Evolutionary conservation across 2,113 vertebrate genomes (phyloP), one percentile per base, ranked within the genome.

Genomic region (Furnarius figulus): DNA sequence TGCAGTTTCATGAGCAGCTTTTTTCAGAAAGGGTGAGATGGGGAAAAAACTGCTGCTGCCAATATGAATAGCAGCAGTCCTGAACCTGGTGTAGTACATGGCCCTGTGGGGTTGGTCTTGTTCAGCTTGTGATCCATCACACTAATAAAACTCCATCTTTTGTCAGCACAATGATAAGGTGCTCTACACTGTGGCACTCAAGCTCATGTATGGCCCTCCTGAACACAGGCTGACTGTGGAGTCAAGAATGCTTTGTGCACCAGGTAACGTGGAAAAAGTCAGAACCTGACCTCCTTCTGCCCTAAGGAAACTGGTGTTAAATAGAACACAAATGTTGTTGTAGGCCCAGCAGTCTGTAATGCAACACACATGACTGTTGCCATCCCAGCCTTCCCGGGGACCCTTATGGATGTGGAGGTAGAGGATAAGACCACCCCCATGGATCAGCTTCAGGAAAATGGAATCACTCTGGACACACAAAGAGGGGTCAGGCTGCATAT

Each of bases 381-480:
- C 62, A 91, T 98, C 93, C 98, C 98, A 78, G 91, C 87, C 28
- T 98, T 98, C 77, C 97, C 96, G 55, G 98, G 97, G 27, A 87
- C 65, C 23, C 85, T 98, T 14, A 13, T 25, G 12, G 78, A 91
- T 30, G 52, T 98, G 37, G 77, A 8, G 56, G 16, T 97, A 27
- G 92, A 94, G 23, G 58, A 97, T 6, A 85, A 62, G 27, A 72
- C 31, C 13, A 73, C 98, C 8, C 87, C 89, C 0, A 22, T 93
- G 89, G 95, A 89, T 46, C 72, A 95, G 46, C 81, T 98, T 39
- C 78, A 82, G 40, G 50, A 91, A 66, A 85, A 76, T 9, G 97
- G 96, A 5, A 95, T 98, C 33, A 12, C 67, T 27, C 24, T 96
- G 24, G 97, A 98, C 40, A 79, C 13, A 19, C 58, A 55, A 17